Percentiles rank a stretch among this genome's conserved stretches.
These are phyloP conservation scores for Brachyistius frenatus DNA, from an alignment of 2,113 vertebrate species.

Conservation along the genomic window DNA sequence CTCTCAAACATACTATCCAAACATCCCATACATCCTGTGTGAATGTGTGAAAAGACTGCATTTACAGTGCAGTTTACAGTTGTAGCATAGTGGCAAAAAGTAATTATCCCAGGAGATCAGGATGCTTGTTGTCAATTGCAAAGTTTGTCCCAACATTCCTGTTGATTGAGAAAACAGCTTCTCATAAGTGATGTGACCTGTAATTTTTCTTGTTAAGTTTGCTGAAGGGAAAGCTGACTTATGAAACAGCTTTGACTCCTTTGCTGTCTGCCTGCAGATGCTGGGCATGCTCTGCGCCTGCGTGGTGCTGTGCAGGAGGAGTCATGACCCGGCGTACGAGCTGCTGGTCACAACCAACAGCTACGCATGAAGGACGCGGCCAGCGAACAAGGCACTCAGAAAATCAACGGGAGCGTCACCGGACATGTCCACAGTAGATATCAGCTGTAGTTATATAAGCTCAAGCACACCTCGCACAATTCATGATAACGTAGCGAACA, in stretches of 20 bases:
- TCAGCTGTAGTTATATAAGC: constrained; percentile 80
- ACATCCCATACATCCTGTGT: neutral
- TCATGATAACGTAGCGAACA: constrained; percentile 78
- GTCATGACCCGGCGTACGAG: constrained; percentile 95
- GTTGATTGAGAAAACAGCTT: neutral
- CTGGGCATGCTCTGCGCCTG: constrained; percentile 98
- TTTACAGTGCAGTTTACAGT: too few species aligned
- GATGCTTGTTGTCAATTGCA: too few species aligned
- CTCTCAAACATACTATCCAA: too few species aligned
- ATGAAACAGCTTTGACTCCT: neutral
- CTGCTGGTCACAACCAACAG: constrained; percentile 95
- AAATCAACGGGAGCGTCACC: constrained; percentile 58
- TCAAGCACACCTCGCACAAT: constrained; percentile 83
- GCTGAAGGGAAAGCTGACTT: neutral
- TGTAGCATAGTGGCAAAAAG: too few species aligned
- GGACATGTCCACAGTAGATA: constrained; percentile 74
- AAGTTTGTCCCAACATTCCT: neutral
- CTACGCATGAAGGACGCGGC: constrained; percentile 87
- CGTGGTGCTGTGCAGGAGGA: constrained; percentile 94
- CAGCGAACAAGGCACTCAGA: constrained; percentile 9
- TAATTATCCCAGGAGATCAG: too few species aligned
- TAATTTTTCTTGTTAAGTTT: neutral
- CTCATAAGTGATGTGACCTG: neutral
- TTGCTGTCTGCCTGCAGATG: constrained; percentile 85
- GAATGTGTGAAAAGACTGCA: too few species aligned